phyloP scores from a whole-genome alignment of 2,888 invertebrate species.

The Geotrupes spiniger region DNA sequence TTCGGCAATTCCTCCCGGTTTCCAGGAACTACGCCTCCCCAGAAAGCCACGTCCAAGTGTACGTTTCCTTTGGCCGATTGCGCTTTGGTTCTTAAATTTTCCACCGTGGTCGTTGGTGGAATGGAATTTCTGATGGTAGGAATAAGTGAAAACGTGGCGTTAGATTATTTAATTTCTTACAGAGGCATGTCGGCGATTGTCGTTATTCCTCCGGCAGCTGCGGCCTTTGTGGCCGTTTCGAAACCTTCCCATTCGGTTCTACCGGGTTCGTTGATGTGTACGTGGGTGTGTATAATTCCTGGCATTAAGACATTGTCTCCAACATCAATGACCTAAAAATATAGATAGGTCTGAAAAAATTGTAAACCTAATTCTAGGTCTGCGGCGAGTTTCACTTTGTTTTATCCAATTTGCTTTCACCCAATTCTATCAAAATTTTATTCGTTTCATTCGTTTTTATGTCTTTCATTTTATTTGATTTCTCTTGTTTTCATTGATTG shows the following conservation, averaged over 20 bases:
- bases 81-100: constrained; percentile 61
- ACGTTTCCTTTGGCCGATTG: constrained; percentile 56
- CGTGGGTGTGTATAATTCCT: constrained; percentile 69
- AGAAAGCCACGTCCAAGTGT: constrained; percentile 71
- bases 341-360: too few relatives aligned
- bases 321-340: constrained; percentile 51
- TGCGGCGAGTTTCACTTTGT: too few relatives aligned
- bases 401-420: too few relatives aligned
- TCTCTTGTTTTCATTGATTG: too few relatives aligned
- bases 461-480: too few relatives aligned
- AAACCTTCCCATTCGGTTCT: constrained; percentile 72
- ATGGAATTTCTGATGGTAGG: constrained; percentile 74
- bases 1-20: constrained; percentile 59
- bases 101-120: constrained; percentile 66
- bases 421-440: too few relatives aligned
- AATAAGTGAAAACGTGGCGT: too few relatives aligned
- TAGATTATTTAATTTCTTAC: constrained; percentile 47
- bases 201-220: constrained; percentile 70
- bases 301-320: constrained; percentile 60
- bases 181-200: constrained; percentile 72
- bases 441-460: too few relatives aligned
- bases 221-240: constrained; percentile 66
- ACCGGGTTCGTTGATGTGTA: constrained; percentile 73
- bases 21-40: constrained; percentile 74
- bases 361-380: too few relatives aligned